Conservation (phyloP, 2,888 invertebrate genomes). For the Lottia gigantea region DNA sequence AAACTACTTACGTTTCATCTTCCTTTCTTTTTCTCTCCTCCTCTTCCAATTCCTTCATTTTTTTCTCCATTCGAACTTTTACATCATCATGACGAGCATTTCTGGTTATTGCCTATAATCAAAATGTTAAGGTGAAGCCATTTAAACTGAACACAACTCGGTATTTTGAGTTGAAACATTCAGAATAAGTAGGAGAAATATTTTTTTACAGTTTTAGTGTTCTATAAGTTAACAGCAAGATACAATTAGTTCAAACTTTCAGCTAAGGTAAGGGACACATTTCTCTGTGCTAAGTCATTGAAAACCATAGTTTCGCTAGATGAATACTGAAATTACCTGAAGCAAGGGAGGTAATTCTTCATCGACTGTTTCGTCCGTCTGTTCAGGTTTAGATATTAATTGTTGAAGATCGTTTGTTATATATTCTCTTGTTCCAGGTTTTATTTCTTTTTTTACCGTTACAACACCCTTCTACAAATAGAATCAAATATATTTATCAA, state of each 20-base stretch:
- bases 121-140: too few species aligned
- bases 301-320: too few species aligned
- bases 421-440: conserved; percentile 44
- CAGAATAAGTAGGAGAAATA: too few species aligned
- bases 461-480: not conserved
- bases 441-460: conserved; percentile 1
- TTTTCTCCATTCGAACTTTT: conserved; percentile 48
- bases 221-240: too few species aligned
- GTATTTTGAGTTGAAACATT: too few species aligned
- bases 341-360: conserved; percentile 63
- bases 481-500: not conserved
- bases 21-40: conserved; percentile 48
- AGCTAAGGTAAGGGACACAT: too few species aligned
- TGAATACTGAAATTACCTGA: conserved; percentile 41
- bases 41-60: conserved; percentile 58
- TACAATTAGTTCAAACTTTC: too few species aligned
- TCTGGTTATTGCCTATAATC: conserved; percentile 57
- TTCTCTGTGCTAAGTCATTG: not conserved
- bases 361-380: conserved; percentile 43
- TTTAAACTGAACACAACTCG: too few species aligned
- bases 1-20: conserved; percentile 45
- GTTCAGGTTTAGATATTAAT: conserved; percentile 42
- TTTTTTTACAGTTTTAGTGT: too few species aligned
- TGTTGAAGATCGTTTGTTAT: conserved; percentile 49
- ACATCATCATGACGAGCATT: conserved; percentile 58